Conservation (phyloP, 2,113 vertebrate genomes). For the Phasianus colchicus region DNA sequence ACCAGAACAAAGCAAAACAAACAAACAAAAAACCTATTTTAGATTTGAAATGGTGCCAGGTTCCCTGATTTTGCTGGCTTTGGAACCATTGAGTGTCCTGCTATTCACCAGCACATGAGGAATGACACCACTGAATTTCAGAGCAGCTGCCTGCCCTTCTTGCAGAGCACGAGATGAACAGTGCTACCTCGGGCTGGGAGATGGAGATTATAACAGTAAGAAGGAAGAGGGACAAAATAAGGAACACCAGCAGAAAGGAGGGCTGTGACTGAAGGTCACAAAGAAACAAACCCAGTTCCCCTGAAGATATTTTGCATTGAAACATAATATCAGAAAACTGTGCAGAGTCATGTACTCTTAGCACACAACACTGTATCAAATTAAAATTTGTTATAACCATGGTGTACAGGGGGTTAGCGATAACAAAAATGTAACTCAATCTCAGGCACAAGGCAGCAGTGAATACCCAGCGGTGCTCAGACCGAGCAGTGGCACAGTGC, state of each 20-base stretch:
- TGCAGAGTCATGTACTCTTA: constrained; percentile 74
- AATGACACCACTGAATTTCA: not conserved
- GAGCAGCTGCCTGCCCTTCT: not conserved
- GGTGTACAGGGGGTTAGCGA: constrained; percentile 80
- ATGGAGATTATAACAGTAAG: not conserved
- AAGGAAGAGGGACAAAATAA: not conserved
- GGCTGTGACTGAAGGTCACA: constrained; percentile 64
- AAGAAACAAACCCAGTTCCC: constrained; percentile 59
- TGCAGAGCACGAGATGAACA: not conserved
- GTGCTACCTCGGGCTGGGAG: not conserved
- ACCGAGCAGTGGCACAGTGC: constrained; percentile 50
- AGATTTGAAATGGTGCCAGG: not conserved
- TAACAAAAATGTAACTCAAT: constrained; percentile 82
- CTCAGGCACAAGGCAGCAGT: constrained; percentile 73
- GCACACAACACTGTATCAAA: constrained; percentile 78
- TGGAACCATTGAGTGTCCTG: not conserved
- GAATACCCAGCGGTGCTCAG: constrained; percentile 61
- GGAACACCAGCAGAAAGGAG: constrained; percentile 6
- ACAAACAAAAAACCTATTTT: not conserved
- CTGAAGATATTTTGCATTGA: constrained; percentile 64
- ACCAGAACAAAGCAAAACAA: no score
- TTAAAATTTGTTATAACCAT: constrained; percentile 82
- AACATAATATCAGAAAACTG: constrained; percentile 62
- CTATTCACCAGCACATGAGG: constrained; percentile 2
- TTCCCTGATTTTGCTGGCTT: not conserved